Evolutionary conservation across 2,113 vertebrate genomes (phyloP), one percentile per base, ranked within the genome.

Genomic region (Ammodytes dubius): DNA sequence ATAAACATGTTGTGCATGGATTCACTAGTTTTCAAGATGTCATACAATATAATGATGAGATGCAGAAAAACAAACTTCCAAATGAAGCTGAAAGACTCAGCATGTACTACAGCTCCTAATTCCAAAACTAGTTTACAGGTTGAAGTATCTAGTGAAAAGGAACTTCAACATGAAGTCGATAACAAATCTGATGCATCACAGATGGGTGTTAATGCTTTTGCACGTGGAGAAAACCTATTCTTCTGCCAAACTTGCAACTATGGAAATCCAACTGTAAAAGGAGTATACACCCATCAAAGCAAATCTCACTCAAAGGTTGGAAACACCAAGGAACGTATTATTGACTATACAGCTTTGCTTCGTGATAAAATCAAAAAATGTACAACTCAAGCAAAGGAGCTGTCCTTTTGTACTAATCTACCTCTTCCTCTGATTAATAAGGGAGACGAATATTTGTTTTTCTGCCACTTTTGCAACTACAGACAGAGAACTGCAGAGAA

Each of bases 1-100:
- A 96, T 85, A 97, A 97, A 91, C 97, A 98, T 70, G 89, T 92
- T 1, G 93, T 93, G 52, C 90, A 94, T 81, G 95, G 15, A 7
- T 7, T 94, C 84, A 94, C 93, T 40, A 94, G 91, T 0, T 95
- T 92, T 0, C 94, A 96, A 2, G 93, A 96, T 46, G 94, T 97
- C 61, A 67, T 95, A 15, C 88, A 92, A 69, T 95, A 97, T 83
- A 97, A 95, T 0, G 94, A 93, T 58, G 92, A 95, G 54, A 92
- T 96, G 67, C 92, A 94, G 58, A 70, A 77, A 39, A 73, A 96
- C 93, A 89, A 95, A 95, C 15, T 95, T 10, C 7, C 42, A 47
- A 19, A n/a, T 7, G 27, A 64, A 27, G 11, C 35, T 39, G n/a
- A 15, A 67, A 35, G 8, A 49, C 10, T 60, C 68, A n/a, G 14